Conservation (phyloP, 2,888 invertebrate genomes). For the Slavum lentiscoides region DNA sequence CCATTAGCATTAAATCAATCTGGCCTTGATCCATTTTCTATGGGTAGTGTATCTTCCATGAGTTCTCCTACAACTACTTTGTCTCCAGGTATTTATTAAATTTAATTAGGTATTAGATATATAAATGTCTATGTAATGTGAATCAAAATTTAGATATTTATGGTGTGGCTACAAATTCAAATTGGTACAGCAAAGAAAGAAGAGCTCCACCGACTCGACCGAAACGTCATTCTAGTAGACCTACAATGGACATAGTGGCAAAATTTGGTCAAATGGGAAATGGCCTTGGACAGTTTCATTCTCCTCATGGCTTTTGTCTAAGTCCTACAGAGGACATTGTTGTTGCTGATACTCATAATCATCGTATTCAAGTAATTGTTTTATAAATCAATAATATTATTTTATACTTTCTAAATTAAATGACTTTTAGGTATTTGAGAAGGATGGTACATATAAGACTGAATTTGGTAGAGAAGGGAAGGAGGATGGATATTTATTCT, state of each 20-base stretch:
- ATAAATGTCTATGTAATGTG: not conserved
- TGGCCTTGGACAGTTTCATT: conserved; percentile 92
- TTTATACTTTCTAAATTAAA: not conserved
- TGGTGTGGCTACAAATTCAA: conserved; percentile 47
- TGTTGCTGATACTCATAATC: conserved; percentile 95
- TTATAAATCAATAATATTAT: not conserved
- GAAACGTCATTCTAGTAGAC: conserved; percentile 51
- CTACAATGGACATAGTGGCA: conserved; percentile 80
- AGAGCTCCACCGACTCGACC: conserved; percentile 46
- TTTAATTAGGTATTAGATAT: not conserved
- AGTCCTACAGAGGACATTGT: conserved; percentile 94
- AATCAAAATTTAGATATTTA: conserved; percentile 37
- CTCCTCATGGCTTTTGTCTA: conserved; percentile 95
- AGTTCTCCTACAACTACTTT: conserved; percentile 51
- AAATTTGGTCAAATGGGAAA: conserved; percentile 94
- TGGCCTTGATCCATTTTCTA: conserved; percentile 44
- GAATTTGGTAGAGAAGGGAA: conserved; percentile 94
- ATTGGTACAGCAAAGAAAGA: conserved; percentile 49
- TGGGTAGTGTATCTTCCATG: conserved; percentile 42
- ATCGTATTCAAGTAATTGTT: conserved; percentile 79
- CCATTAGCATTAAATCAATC: conserved; percentile 45
- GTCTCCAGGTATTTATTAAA: conserved; percentile 41
- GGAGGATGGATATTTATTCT: conserved; percentile 96
- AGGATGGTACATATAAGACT: conserved; percentile 88
- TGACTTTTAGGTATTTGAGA: conserved; percentile 79